Base-by-base conservation (phyloP, 2,797 vertebrate species). In the Myotis daubentonii region DNA sequence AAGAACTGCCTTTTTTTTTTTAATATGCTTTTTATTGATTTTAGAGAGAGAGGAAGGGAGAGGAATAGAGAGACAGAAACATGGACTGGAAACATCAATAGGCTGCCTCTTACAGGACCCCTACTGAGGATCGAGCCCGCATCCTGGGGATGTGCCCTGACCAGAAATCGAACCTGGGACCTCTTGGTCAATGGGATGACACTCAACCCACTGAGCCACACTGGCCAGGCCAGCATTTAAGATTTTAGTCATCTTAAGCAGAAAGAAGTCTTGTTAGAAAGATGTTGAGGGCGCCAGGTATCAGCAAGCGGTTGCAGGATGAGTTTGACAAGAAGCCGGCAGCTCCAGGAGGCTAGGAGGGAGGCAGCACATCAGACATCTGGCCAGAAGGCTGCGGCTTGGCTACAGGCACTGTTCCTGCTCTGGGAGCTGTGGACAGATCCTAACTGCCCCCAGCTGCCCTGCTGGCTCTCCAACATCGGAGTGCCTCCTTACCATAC, bases 1-100 rank as follows among this genome's bases (percentile, higher is more conserved):
- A 25, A 93, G 80, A 93, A 68, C 12, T 68, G 19, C 60, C 87
- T 82, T 89, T 81, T 55, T 55, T 55, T 55, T 22, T 20, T 16
- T 16, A 57, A 57, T 57, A 57, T 57, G 10, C 23, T 25, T 60
- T 57, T 60, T 60, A 60, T 60, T 60, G 55, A 60, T 60, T 60
- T 60, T 25, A 60, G 55, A 25, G 10, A 28, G 55, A 10, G 55
- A 60, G 55, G 23, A 57, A 57, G 1, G 10, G 23, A 57, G 23
- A 57, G 10, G 55, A 25, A 25, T 60, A 60, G 9, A 57, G 9
- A 57, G 55, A 60, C 9, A 25, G 55, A 60, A 28, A 60, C 55
- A 51, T 51, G 3, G 47, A 47, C 15, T 12, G 13, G 47, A 47
- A 47, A 47, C 47, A 47, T 47, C 13, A 13, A 4, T 47, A 47